phyloP scores from a whole-genome alignment of 2,888 invertebrate genomes.

The Altica lythri region DNA sequence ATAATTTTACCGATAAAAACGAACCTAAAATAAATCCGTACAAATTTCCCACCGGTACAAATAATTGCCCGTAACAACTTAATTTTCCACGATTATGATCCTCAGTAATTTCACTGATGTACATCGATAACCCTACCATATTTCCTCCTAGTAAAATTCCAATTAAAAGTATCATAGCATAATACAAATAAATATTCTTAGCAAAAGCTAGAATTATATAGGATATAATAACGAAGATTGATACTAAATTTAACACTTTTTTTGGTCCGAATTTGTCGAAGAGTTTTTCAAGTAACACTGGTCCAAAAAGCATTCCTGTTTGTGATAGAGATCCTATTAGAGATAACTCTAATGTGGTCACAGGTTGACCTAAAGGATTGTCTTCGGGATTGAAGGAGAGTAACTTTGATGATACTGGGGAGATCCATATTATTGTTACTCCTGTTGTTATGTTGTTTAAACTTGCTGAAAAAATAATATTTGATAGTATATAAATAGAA shows the following conservation, averaged over 20 bases:
- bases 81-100: conserved; percentile 77
- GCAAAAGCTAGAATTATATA: conserved; percentile 11
- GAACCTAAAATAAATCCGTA: conserved; percentile 40
- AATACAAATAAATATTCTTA: conserved; percentile 15
- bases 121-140: conserved; percentile 66
- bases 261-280: conserved; percentile 21
- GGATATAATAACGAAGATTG: neutral
- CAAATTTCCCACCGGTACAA: conserved; percentile 37
- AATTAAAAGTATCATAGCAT: neutral
- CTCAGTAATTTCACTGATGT: conserved; percentile 84
- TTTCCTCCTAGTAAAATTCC: conserved; percentile 8
- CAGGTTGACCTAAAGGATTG: conserved; percentile 23
- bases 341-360: conserved; percentile 20
- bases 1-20: conserved; percentile 31
- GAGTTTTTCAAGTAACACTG: conserved; percentile 6
- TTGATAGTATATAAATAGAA: no score
- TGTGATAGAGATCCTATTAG: conserved; percentile 8
- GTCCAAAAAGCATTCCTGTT: conserved; percentile 11
- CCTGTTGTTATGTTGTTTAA: conserved; percentile 13
- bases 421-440: conserved; percentile 15
- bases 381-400: conserved; percentile 8
- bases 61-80: conserved; percentile 53
- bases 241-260: conserved; percentile 1
- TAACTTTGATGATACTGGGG: conserved; percentile 22
- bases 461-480: conserved; percentile 15